phyloP scores from a whole-genome alignment of 2,113 vertebrate species.

The Oenanthe oenanthe region DNA sequence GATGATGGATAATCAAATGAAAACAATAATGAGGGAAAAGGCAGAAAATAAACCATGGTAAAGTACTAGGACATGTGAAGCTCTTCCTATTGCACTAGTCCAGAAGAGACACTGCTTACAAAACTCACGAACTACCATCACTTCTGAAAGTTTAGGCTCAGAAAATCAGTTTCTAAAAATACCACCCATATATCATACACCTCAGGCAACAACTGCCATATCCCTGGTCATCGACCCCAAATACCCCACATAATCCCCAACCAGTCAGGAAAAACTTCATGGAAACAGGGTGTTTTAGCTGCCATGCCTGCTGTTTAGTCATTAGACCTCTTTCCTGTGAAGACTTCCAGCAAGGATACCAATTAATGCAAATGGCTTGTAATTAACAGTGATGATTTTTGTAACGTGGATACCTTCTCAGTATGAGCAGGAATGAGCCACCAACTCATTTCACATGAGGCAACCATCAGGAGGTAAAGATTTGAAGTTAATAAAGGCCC shows the following conservation, averaged over 20 bases:
- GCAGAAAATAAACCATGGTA: neutral
- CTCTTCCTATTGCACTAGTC: neutral
- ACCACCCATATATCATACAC: neutral
- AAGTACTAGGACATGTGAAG: neutral
- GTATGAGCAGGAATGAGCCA: conserved; percentile 38
- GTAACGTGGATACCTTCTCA: conserved; percentile 41
- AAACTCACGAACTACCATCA: neutral
- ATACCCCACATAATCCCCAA: neutral
- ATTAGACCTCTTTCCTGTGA: conserved; percentile 6
- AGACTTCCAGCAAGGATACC: conserved; percentile 28
- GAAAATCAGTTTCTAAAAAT: neutral
- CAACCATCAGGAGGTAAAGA: conserved; percentile 35
- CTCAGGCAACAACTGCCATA: neutral
- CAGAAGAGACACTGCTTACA: neutral
- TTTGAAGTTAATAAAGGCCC: conserved; percentile 43
- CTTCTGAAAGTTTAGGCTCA: neutral
- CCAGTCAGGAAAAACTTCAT: neutral
- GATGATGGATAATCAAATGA: neutral
- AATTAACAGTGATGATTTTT: conserved; percentile 59
- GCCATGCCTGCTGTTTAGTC: neutral
- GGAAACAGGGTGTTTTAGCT: neutral
- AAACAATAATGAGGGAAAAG: neutral
- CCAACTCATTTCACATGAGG: conserved; percentile 59
- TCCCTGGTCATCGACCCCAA: neutral
- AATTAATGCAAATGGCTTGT: conserved; percentile 57